Base-by-base conservation (phyloP, 2,888 invertebrate species). In the Erebia aethiops region DNA sequence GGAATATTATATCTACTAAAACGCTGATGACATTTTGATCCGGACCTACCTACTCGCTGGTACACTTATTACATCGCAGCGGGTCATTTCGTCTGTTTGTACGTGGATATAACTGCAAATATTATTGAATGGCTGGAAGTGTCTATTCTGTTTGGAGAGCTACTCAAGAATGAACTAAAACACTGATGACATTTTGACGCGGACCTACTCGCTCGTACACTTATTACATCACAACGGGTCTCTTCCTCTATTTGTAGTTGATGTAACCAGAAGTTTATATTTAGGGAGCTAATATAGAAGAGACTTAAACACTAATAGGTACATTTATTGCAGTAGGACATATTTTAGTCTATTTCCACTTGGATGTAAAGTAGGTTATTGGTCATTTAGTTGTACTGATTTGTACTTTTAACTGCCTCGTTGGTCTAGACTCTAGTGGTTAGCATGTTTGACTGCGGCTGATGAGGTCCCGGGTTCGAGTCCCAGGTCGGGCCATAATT, bases 1-100 rank as follows among this genome's bases (percentile, higher is more conserved):
- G n/a, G n/a, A n/a, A n/a, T n/a, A n/a, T n/a, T n/a, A n/a, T n/a
- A n/a, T n/a, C n/a, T n/a, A n/a, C 85, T 79, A 49, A 65, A 69
- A 41, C 54, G 18, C 3, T 18, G 18, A 54, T 18, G 18, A 16
- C 2, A 54, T 54, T 54, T 9, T 18, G 54, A 18, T 11, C 0
- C 3, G 16, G 9, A 16, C 9, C 16, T 49, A 26, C 26, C 3
- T 11, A 11, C 11, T 46, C 46, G 13, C 46, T 11, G 13, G 46
- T 46, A 46, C 46, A 46, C 46, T 1, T 4, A 91, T 91, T 90
- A 89, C 81, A 46, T 46, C 46, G 78, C 92, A 91, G 91, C 92
- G 84, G 90, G 91, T 78, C 83, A 81, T 82, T 81, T 78, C 76
- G 83, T 85, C 86, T 85, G 80, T 86, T 85, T 80, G 71, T 51